Evolutionary conservation across 2,888 invertebrate genomes (phyloP).

Genomic region (Stenotaenia linearis): DNA sequence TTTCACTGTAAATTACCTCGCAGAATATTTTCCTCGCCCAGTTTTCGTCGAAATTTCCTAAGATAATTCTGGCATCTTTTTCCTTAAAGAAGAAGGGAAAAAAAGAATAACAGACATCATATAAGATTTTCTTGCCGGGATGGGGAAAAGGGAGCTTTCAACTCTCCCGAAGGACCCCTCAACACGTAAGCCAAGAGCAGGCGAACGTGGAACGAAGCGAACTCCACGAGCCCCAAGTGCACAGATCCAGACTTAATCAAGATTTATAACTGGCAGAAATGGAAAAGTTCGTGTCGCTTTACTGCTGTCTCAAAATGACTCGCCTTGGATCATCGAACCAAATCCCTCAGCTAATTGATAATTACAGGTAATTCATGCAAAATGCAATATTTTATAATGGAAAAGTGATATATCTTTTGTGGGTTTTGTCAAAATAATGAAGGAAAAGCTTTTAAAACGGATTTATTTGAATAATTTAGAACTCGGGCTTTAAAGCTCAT

Average conservation of each 20-base stretch:
- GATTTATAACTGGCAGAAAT: slow-evolving; percentile 23
- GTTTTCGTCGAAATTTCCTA: slow-evolving; percentile 91
- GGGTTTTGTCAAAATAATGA: not conserved
- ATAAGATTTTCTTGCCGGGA: not conserved
- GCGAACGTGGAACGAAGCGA: not conserved
- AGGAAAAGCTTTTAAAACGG: not conserved
- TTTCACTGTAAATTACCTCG: slow-evolving; percentile 32
- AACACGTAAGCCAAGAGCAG: not conserved
- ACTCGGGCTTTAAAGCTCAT: not conserved
- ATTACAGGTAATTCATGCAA: not conserved
- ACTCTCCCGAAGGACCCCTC: not conserved
- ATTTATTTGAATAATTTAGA: not conserved
- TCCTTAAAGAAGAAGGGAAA: slow-evolving; percentile 49
- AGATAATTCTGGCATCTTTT: slow-evolving; percentile 87
- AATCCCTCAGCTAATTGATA: not conserved
- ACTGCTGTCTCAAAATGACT: slow-evolving; percentile 14
- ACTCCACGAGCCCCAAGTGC: slow-evolving; percentile 21
- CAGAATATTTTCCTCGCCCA: slow-evolving; percentile 66
- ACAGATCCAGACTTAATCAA: slow-evolving; percentile 20
- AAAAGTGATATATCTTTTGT: not conserved
- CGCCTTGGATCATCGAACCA: not conserved
- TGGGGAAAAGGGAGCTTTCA: not conserved
- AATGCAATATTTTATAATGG: not conserved
- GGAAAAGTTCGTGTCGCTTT: slow-evolving; percentile 21
- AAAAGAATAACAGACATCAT: not conserved